phyloP scores from a whole-genome alignment of 2,797 vertebrate genomes.

The Anniella stebbinsi region DNA sequence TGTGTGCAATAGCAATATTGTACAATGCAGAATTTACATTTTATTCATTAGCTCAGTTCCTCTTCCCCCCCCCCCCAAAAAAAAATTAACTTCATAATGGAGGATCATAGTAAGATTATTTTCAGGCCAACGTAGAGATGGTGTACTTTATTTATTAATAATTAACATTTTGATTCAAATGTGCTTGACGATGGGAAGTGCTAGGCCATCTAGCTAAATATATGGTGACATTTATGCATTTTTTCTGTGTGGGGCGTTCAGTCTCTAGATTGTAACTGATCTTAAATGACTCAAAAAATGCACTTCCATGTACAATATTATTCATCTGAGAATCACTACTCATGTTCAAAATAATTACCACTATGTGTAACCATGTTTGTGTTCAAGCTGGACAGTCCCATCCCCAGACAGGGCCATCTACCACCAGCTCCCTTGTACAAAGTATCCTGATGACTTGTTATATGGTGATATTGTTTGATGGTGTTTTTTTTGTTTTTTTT shows the following conservation, averaged over 20 bases:
- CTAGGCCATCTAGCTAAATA: background rate
- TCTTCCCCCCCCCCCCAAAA: too few species aligned
- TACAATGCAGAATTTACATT: background rate
- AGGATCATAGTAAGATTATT: background rate
- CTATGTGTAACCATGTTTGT: background rate
- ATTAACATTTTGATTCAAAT: background rate
- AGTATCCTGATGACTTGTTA: too few species aligned
- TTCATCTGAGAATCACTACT: background rate
- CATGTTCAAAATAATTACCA: background rate
- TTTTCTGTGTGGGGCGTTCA: background rate
- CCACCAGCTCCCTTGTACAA: too few species aligned
- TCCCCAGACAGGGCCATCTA: too few species aligned
- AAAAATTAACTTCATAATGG: background rate
- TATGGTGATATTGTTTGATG: too few species aligned
- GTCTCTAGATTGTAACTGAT: background rate
- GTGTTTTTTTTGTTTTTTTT: too few species aligned
- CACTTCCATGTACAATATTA: background rate
- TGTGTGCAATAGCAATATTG: background rate
- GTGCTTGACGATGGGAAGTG: background rate
- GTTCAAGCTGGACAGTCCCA: too few species aligned
- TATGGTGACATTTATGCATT: background rate
- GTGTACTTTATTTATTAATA: background rate
- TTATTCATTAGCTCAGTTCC: background rate
- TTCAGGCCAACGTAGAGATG: background rate
- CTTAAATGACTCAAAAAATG: background rate